A percentile compares a stretch with the other conserved stretches of the same genome.
phyloP scores from a whole-genome alignment of 2,797 vertebrate species.

The Hypotaenidia philippensis region DNA sequence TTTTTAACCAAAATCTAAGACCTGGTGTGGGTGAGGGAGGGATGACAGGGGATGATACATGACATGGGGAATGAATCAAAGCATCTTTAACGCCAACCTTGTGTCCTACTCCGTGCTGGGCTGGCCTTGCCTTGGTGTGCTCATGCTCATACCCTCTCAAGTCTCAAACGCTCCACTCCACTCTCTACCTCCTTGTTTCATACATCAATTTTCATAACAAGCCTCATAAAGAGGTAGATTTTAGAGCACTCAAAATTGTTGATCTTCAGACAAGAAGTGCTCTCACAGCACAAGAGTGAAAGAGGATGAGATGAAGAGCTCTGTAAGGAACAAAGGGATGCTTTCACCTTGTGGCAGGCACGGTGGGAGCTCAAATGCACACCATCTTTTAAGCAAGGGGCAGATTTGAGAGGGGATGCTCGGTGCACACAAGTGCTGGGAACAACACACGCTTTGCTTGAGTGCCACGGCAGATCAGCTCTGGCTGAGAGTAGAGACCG shows the following conservation, averaged over 20 bases:
- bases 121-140: background rate
- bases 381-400: background rate
- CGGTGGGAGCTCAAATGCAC: background rate
- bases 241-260: conserved; percentile 35
- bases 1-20: background rate
- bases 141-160: background rate
- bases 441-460: background rate
- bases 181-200: background rate
- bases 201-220: conserved; percentile 60
- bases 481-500: background rate
- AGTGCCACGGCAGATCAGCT: background rate
- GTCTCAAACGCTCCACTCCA: background rate
- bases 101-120: background rate
- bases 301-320: conserved; percentile 25
- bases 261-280: conserved; percentile 62
- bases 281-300: conserved; percentile 21
- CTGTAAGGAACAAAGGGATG: background rate
- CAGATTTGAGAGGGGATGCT: background rate
- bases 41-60: accelerated
- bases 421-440: background rate
- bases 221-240: conserved; percentile 48
- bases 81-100: background rate
- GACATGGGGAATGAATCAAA: background rate
- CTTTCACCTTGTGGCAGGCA: background rate
- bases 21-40: background rate